These are phyloP conservation scores for Bujurquina vittata DNA, from an alignment of 2,113 vertebrate genomes.

Conservation along the genomic window DNA sequence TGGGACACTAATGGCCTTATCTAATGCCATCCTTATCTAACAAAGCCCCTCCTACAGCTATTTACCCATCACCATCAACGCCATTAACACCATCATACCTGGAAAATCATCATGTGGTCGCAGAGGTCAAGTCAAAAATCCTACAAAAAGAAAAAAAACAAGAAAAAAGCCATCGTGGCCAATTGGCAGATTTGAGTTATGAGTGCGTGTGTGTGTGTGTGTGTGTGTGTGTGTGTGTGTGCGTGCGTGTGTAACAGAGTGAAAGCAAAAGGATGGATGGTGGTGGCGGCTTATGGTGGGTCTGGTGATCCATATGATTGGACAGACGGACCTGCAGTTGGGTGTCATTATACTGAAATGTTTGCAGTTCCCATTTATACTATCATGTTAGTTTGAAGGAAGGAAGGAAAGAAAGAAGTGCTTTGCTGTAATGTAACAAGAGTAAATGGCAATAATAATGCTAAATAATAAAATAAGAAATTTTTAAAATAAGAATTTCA, in stretches of 20 bases:
- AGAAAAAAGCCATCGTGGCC: background rate
- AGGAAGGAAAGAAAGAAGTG: background rate
- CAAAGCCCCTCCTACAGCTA: conserved; percentile 77
- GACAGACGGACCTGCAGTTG: conserved; percentile 42
- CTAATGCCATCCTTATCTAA: conserved; percentile 76
- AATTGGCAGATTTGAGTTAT: background rate
- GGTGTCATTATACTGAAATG: background rate
- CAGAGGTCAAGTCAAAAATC: conserved; percentile 39
- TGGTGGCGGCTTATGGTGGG: conserved; percentile 29
- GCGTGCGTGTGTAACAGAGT: background rate
- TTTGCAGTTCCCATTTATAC: background rate
- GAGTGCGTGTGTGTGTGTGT: background rate
- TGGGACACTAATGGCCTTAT: conserved; percentile 71
- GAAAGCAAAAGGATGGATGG: background rate
- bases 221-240: background rate
- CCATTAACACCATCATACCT: conserved; percentile 10
- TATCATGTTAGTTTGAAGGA: background rate
- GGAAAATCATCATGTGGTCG: conserved; percentile 5
- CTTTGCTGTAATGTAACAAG: background rate
- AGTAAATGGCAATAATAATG: background rate
- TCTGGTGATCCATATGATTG: conserved; percentile 49
- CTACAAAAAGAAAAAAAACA: conserved; percentile 2
- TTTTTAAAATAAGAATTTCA: accelerated
- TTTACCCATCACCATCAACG: conserved; percentile 28
- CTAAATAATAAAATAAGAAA: too few species aligned